Conservation (phyloP, 2,113 vertebrate species). For the Craseonycteris thonglongyai region DNA sequence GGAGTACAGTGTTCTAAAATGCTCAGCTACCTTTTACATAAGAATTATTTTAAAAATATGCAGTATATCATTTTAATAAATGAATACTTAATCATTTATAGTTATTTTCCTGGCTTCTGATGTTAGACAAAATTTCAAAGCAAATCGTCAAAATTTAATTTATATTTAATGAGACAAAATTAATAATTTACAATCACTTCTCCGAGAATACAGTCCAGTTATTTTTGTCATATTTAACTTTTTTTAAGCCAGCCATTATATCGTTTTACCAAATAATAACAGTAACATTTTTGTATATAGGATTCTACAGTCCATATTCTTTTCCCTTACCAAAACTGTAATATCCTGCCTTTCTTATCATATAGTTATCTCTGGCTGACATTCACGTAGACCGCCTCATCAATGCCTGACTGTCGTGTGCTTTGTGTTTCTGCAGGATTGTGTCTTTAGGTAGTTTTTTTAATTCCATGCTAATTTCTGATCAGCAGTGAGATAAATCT, state of each 20-base stretch:
- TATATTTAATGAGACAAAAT: not conserved
- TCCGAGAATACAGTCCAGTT: not conserved
- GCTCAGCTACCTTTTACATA: not conserved
- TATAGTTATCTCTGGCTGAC: not conserved
- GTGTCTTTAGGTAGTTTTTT: not conserved
- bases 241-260: not conserved
- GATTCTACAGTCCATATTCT: not conserved
- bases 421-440: not conserved
- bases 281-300: not conserved
- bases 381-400: not conserved
- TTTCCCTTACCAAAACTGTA: not conserved
- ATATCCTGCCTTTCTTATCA: not conserved
- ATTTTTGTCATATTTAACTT: not conserved
- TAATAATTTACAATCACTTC: not conserved
- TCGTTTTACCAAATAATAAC: conserved; percentile 2
- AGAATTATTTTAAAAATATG: not conserved
- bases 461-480: not conserved
- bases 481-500: not conserved
- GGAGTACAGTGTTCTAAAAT: not conserved
- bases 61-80: conserved; percentile 17
- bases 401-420: not conserved
- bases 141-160: conserved; percentile 7
- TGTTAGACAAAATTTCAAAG: conserved; percentile 13
- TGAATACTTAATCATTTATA: not conserved
- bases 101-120: not conserved